Base-by-base conservation (phyloP, 2,113 vertebrate genomes). In the Nettapus auritus region DNA sequence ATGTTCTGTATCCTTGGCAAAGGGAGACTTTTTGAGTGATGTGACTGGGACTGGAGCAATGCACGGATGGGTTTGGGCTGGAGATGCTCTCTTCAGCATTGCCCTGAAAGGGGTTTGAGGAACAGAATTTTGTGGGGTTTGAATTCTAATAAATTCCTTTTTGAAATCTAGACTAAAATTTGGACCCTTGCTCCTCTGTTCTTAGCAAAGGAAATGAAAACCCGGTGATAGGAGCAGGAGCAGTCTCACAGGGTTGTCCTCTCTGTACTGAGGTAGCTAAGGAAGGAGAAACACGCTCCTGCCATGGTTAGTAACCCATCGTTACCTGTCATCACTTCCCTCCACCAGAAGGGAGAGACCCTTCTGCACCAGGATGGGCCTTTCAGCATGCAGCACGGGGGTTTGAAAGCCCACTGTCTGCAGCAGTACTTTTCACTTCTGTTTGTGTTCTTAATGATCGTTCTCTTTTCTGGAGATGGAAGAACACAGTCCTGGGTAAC, bases 191-290 rank as follows among this genome's bases (percentile, higher is more conserved):
- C 83, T 92, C 86, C 91, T 85, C 60, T 85, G 75, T 89, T 87
- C 86, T 8, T 79, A 86, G 71, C 57, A 74, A 90, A 90, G 83
- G 95, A 85, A 75, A 56, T 79, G 29, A 86, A 80, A 88, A 50
- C 62, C 42, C 84, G 59, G 57, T 86, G 53, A 42, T 68, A 25
- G 71, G 86, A 78, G 69, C 62, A 76, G 89, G 83, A 63, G 46
- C 42, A 63, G 2, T 82, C 67, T 88, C 57, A 90, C 46, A 83
- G 85, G 57, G 82, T 67, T 76, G 67, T 76, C 52, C 36, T 29
- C 57, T 94, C 59, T 90, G 75, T 92, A 63, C 83, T 86, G 91
- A 92, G 93, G 86, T 90, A 95, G 91, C 79, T 94, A 75, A 67
- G 94, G 80, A 92, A 71, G 75, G 93, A 83, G 53, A 78, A 93